A percentile compares a stretch with the other conserved stretches of the same genome.
These are phyloP conservation scores for Nesogale talazaci DNA, from an alignment of 2,113 vertebrate genomes.

Conservation along the genomic window DNA sequence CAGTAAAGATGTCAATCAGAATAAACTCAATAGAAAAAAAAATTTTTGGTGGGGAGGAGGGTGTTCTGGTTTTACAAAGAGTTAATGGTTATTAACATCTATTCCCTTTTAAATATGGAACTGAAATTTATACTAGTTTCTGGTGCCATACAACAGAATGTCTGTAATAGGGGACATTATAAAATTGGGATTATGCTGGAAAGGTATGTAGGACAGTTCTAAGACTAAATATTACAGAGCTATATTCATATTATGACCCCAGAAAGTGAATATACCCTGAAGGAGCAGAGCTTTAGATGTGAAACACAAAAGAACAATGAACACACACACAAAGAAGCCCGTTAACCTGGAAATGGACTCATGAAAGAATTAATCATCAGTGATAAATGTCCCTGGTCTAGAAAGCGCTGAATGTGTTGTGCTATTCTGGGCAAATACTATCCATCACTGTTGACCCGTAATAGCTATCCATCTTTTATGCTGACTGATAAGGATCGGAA, in stretches of 20 bases:
- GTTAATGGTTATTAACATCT: background rate
- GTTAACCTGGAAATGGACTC: conserved; percentile 51
- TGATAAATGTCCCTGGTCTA: conserved; percentile 69
- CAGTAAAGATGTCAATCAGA: too few species aligned
- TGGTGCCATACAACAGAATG: background rate
- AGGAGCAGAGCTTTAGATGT: background rate
- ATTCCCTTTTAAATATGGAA: background rate
- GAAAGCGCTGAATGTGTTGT: conserved; percentile 51
- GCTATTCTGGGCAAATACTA: conserved; percentile 71
- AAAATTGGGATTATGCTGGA: background rate
- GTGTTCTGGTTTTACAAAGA: background rate
- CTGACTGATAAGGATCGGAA: background rate
- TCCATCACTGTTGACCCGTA: conserved; percentile 71
- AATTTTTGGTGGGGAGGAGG: too few species aligned
- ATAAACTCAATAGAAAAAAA: too few species aligned
- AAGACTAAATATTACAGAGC: background rate
- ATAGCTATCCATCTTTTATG: conserved; percentile 65
- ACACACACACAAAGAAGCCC: background rate
- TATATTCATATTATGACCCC: background rate
- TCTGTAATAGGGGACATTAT: background rate
- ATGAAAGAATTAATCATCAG: conserved; percentile 66
- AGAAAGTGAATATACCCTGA: background rate
- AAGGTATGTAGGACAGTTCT: background rate
- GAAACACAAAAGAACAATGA: background rate
- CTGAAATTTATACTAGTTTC: background rate